Evolutionary conservation across 2,797 vertebrate species (phyloP).

Genomic region (Myripristis murdjan): DNA sequence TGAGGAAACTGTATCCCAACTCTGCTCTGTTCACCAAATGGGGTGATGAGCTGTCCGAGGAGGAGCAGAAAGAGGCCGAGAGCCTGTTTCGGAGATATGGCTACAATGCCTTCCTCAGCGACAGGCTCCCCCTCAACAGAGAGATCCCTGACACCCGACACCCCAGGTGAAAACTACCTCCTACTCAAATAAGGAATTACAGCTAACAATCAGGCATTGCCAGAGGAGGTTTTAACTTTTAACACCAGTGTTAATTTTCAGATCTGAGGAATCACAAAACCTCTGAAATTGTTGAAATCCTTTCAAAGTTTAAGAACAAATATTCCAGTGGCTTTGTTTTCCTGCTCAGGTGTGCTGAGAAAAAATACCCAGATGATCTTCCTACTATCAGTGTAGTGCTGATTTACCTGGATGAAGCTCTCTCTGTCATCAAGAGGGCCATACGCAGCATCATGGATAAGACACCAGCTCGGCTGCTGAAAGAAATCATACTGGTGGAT

Average conservation of each 20-base stretch:
- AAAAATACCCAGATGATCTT: constrained; percentile 81
- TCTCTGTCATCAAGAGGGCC: constrained; percentile 85
- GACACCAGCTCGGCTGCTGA: constrained; percentile 82
- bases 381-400: constrained; percentile 84
- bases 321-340: not conserved
- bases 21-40: constrained; percentile 90
- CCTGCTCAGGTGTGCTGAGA: constrained; percentile 79
- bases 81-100: constrained; percentile 90
- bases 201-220: not conserved
- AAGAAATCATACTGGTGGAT: constrained; percentile 88
- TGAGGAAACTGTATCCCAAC: constrained; percentile 88
- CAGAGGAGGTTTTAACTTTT: too few species aligned
- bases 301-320: not conserved
- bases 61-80: constrained; percentile 88
- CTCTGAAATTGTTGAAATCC: not conserved
- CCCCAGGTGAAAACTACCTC: constrained; percentile 51
- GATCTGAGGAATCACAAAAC: too few species aligned
- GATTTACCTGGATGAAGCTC: constrained; percentile 88
- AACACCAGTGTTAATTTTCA: too few species aligned
- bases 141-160: constrained; percentile 88
- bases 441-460: constrained; percentile 83
- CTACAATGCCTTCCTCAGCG: constrained; percentile 95
- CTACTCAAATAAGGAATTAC: not conserved
- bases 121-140: constrained; percentile 91
- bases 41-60: constrained; percentile 91